Conservation (phyloP, 2,888 invertebrate genomes). For the Pardosa pseudoannulata region DNA sequence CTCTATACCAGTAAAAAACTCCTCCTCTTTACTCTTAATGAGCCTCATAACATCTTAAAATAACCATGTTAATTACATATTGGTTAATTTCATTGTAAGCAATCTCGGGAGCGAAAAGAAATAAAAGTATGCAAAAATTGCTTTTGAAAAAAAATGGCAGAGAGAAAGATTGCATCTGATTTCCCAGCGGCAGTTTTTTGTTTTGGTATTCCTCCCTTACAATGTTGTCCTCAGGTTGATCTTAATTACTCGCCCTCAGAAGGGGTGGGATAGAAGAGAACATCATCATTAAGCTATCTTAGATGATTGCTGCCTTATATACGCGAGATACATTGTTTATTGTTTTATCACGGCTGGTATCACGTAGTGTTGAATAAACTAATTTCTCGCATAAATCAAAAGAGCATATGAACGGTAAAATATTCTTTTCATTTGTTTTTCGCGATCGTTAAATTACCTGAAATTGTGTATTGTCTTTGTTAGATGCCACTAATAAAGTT, state of each 20-base stretch:
- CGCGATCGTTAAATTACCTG: not conserved
- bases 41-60: no score
- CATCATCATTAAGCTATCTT: not conserved
- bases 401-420: not conserved
- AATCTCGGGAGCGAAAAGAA: no score
- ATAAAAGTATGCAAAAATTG: no score
- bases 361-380: not conserved
- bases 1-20: no score
- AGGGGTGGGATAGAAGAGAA: not conserved
- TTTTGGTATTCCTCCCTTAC: not conserved
- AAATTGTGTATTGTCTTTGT: no score
- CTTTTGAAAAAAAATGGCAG: no score
- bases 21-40: no score
- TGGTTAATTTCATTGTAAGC: no score
- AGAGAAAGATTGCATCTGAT: no score
- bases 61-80: no score
- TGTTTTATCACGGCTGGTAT: not conserved
- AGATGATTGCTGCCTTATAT: not conserved
- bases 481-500: no score
- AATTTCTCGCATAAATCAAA: not conserved
- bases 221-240: not conserved
- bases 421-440: not conserved
- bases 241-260: not conserved
- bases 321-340: not conserved
- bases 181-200: no score